phyloP scores from a whole-genome alignment of 92 coral and sea anemone species.

The Desmophyllum pertusum region DNA sequence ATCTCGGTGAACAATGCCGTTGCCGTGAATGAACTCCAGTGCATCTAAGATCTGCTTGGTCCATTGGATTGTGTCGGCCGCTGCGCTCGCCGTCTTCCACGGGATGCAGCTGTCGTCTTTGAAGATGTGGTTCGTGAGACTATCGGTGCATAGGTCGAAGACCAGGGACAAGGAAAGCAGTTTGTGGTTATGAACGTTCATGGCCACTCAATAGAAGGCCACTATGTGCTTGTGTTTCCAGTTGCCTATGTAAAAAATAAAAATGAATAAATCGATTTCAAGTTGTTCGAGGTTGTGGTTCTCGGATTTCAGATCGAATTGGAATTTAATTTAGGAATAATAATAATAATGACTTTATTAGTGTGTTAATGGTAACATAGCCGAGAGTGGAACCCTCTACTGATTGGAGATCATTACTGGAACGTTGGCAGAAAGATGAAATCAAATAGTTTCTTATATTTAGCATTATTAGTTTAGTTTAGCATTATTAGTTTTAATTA shows the following conservation, averaged over 20 bases:
- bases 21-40: conserved; percentile 21
- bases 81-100: conserved; percentile 28
- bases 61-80: conserved; percentile 3
- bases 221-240: conserved; percentile 29
- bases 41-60: conserved; percentile 24
- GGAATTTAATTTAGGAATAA: too few relatives aligned
- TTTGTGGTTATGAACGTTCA: background rate
- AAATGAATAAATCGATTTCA: too few relatives aligned
- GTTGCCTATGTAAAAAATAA: conserved; percentile 7
- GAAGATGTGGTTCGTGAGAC: conserved; percentile 27
- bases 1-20: conserved; percentile 29
- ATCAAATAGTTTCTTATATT: too few relatives aligned
- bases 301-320: too few relatives aligned
- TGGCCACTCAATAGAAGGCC: conserved; percentile 17
- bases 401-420: too few relatives aligned
- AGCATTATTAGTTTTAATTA: too few relatives aligned
- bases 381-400: too few relatives aligned
- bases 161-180: conserved; percentile 21
- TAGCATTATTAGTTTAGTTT: too few relatives aligned
- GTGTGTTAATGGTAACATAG: too few relatives aligned
- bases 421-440: too few relatives aligned
- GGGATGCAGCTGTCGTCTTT: background rate
- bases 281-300: too few relatives aligned
- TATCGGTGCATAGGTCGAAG: conserved; percentile 20
- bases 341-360: too few relatives aligned